These are phyloP conservation scores for Hippasteria phrygiana DNA, from an alignment of 53 echinoderm and acorn worm genomes.

Conservation along the genomic window DNA sequence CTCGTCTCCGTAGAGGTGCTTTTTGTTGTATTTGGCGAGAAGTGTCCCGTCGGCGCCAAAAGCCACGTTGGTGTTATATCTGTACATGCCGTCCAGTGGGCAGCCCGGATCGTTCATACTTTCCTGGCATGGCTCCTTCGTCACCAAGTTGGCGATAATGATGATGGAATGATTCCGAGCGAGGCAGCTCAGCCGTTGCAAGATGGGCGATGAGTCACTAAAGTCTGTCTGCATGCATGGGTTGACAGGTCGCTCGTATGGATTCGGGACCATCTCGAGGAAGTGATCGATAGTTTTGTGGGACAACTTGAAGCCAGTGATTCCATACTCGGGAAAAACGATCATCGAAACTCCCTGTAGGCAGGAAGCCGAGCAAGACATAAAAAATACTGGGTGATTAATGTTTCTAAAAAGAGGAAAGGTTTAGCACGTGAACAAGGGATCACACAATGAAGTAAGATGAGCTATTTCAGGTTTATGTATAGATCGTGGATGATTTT, in stretches of 20 bases:
- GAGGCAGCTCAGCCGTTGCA: conserved; percentile 84
- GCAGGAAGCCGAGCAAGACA: background rate
- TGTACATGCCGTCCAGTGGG: conserved; percentile 76
- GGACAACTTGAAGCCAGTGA: conserved; percentile 85
- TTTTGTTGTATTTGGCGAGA: conserved; percentile 88
- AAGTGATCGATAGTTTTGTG: conserved; percentile 58
- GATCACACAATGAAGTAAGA: too few relatives aligned
- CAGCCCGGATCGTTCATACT: conserved; percentile 61
- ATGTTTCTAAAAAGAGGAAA: too few relatives aligned
- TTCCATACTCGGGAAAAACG: conserved; percentile 98
- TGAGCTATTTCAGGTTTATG: too few relatives aligned
- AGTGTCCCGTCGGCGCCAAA: conserved; percentile 73
- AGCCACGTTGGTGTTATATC: conserved; percentile 90
- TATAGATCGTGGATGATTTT: too few relatives aligned
- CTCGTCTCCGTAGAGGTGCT: conserved; percentile 82
- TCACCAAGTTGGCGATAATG: conserved; percentile 81
- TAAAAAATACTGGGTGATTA: too few relatives aligned
- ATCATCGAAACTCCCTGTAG: conserved; percentile 86
- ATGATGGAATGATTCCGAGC: conserved; percentile 82
- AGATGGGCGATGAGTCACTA: conserved; percentile 63
- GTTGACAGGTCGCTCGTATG: conserved; percentile 49
- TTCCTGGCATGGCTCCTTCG: conserved; percentile 66
- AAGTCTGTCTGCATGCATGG: conserved; percentile 65
- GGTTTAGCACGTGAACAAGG: too few relatives aligned
- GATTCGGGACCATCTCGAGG: conserved; percentile 81